Conservation (phyloP, 2,113 vertebrate genomes). For the Amblyopsis rosae region DNA sequence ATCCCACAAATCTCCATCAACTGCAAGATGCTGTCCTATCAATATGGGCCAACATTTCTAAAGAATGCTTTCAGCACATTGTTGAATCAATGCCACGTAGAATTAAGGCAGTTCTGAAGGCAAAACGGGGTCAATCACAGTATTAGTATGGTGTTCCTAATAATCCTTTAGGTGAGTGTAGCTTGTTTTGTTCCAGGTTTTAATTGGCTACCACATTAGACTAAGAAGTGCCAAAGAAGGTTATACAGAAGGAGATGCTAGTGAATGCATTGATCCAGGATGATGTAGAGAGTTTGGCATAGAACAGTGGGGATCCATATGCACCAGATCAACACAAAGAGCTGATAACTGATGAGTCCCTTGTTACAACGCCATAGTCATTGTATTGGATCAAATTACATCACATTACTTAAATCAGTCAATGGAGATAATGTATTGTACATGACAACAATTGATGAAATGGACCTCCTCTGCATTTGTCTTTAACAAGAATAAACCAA, state of each 20-base stretch:
- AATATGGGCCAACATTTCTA: too few relatives aligned
- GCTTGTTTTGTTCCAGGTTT: slow-evolving; percentile 2
- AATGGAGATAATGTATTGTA: background rate
- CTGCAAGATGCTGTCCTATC: too few relatives aligned
- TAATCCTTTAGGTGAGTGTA: too few relatives aligned
- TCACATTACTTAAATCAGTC: slow-evolving; percentile 2
- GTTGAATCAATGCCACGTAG: too few relatives aligned
- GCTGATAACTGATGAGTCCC: slow-evolving; percentile 11
- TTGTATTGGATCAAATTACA: slow-evolving; percentile 1
- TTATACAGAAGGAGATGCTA: too few relatives aligned
- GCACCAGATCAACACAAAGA: slow-evolving; percentile 39
- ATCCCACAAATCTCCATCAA: too few relatives aligned
- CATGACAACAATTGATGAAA: slow-evolving; percentile 6
- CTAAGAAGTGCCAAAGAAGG: too few relatives aligned
- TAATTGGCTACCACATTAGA: slow-evolving; percentile 13
- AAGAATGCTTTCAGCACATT: too few relatives aligned
- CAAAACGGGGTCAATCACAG: too few relatives aligned
- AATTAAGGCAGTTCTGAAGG: too few relatives aligned
- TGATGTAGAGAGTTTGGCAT: slow-evolving; percentile 32
- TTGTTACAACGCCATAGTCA: slow-evolving; percentile 11
- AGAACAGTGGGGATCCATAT: slow-evolving; percentile 32
- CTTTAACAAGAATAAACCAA: background rate
- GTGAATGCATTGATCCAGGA: slow-evolving; percentile 42
- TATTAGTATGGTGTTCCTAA: too few relatives aligned
- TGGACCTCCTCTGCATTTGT: background rate